Evolutionary conservation across 1,140 invertebrate species (phyloP).

Genomic region (Tigriopus japonicus): DNA sequence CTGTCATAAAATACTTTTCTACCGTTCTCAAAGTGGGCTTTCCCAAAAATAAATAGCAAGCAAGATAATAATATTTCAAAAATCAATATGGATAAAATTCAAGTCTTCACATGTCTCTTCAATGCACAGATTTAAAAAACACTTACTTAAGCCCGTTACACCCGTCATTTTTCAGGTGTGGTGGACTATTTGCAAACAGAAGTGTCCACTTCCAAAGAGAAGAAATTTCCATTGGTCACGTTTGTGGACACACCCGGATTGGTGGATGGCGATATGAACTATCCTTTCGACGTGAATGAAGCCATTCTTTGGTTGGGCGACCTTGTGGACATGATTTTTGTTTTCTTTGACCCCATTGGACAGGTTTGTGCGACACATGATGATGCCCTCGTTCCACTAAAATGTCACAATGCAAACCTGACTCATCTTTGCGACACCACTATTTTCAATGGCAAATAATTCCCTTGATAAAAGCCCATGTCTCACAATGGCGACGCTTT

Average conservation of each 20-base stretch:
- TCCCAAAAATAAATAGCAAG: too few relatives aligned
- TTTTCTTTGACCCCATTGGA: slow-evolving; percentile 44
- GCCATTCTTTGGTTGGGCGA: slow-evolving; percentile 38
- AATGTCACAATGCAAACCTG: too few relatives aligned
- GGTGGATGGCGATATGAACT: slow-evolving; percentile 43
- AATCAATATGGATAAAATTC: too few relatives aligned
- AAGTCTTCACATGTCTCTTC: too few relatives aligned
- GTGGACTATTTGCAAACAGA: slow-evolving; percentile 38
- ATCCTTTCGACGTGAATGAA: slow-evolving; percentile 42
- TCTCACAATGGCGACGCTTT: too few relatives aligned
- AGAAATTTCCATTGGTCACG: slow-evolving; percentile 39
- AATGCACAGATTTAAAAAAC: too few relatives aligned
- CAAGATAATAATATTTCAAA: too few relatives aligned
- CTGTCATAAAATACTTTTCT: too few relatives aligned
- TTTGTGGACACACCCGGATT: slow-evolving; percentile 42
- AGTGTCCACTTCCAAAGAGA: slow-evolving; percentile 38
- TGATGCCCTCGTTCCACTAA: too few relatives aligned
- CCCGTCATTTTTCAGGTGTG: slow-evolving; percentile 27
- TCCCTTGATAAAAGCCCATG: too few relatives aligned
- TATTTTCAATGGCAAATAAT: too few relatives aligned
- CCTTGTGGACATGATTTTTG: slow-evolving; percentile 39
- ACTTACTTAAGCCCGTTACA: neutral
- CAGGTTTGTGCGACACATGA: slow-evolving; percentile 23
- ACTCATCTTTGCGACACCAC: neutral
- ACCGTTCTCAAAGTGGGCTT: too few relatives aligned